Evolutionary conservation across 2,888 invertebrate species (phyloP).

Genomic region (Ochropleura leucogaster): DNA sequence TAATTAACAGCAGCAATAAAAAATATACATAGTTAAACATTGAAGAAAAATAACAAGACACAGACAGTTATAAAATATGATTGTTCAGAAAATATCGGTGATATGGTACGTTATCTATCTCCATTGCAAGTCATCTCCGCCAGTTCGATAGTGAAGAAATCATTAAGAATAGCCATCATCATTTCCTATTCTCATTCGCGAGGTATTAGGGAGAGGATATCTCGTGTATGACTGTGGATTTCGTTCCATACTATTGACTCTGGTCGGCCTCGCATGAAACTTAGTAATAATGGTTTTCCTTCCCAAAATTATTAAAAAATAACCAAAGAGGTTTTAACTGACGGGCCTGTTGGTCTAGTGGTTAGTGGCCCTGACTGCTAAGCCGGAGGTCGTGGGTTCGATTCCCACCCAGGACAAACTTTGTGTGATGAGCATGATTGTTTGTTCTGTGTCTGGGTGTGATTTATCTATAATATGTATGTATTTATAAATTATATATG

Average conservation of each 20-base stretch:
- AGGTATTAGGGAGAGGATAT: slow-evolving; percentile 38
- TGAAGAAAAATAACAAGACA: slow-evolving; percentile 8
- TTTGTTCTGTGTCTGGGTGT: too few relatives aligned
- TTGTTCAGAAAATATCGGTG: slow-evolving; percentile 27
- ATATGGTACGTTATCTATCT: slow-evolving; percentile 22
- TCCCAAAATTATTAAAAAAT: not conserved
- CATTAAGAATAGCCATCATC: slow-evolving; percentile 49
- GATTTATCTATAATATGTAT: too few relatives aligned
- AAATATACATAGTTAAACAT: slow-evolving; percentile 9
- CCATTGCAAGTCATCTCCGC: slow-evolving; percentile 58
- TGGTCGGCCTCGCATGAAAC: not conserved
- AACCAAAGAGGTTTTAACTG: not conserved
- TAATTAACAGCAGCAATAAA: slow-evolving; percentile 35
- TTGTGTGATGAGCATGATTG: too few relatives aligned
- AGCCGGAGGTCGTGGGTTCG: too few relatives aligned
- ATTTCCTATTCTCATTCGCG: slow-evolving; percentile 56
- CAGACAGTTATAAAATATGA: slow-evolving; percentile 24
- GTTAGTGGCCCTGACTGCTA: too few relatives aligned
- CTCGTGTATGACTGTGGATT: slow-evolving; percentile 29
- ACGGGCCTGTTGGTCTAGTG: too few relatives aligned
- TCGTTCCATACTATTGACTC: slow-evolving; percentile 12
- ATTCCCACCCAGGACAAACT: too few relatives aligned
- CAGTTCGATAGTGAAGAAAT: slow-evolving; percentile 30
- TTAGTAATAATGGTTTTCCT: not conserved
- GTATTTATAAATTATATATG: too few relatives aligned